Conservation (phyloP, 2,113 vertebrate species). For the Nibea coibor region DNA sequence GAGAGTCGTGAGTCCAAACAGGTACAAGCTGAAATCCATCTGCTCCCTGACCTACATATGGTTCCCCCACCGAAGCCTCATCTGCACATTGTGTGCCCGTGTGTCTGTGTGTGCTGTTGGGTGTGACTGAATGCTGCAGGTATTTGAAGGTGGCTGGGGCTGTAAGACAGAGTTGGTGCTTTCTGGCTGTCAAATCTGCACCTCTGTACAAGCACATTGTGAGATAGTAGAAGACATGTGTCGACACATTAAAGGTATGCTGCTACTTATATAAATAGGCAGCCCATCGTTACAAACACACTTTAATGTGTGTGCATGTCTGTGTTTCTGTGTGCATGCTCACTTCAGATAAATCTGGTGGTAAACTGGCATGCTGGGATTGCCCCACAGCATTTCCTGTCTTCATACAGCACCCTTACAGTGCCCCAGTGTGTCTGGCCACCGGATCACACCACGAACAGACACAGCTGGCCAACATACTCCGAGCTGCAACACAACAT, state of each 20-base stretch:
- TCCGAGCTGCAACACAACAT: conserved; percentile 23
- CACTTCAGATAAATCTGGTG: conserved; percentile 5
- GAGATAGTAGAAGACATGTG: conserved; percentile 43
- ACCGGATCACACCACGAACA: conserved; percentile 24
- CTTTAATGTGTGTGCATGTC: not conserved
- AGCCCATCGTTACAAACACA: not conserved
- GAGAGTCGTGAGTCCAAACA: conserved; percentile 10
- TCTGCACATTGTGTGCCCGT: not conserved
- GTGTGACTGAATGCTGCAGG: not conserved
- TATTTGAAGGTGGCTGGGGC: conserved; percentile 38
- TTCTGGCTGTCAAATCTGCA: conserved; percentile 26
- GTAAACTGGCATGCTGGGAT: conserved; percentile 19
- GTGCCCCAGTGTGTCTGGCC: conserved; percentile 29
- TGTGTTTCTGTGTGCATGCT: not conserved
- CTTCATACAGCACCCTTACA: conserved; percentile 27
- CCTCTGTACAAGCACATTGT: conserved; percentile 9
- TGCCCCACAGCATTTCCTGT: conserved; percentile 29
- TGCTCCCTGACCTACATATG: conserved; percentile 14
- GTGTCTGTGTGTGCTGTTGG: not conserved
- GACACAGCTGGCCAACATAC: not conserved
- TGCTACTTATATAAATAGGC: not conserved
- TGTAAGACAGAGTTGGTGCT: conserved; percentile 14
- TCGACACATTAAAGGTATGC: conserved; percentile 36
- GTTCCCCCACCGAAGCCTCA: not conserved
- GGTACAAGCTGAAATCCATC: not conserved